Evolutionary conservation across 2,797 vertebrate genomes (phyloP).

Genomic region (Bovichtus variegatus): DNA sequence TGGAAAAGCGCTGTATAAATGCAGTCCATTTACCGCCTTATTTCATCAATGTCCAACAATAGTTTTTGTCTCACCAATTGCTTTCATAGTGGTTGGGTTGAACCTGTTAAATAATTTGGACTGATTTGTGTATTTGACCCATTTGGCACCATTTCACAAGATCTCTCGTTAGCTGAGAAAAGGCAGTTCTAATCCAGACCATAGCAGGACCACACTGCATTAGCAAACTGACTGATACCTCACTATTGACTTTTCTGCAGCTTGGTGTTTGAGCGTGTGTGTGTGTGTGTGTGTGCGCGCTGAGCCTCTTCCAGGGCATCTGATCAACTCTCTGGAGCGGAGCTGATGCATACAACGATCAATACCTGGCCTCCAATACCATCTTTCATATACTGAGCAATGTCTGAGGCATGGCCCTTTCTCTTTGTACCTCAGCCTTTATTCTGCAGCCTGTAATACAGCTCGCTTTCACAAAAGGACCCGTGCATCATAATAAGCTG

Average conservation of each 20-base stretch:
- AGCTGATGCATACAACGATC: conserved; percentile 62
- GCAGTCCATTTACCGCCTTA: no score
- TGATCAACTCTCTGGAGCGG: conserved; percentile 72
- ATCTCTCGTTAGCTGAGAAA: conserved; percentile 2
- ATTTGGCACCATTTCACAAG: conserved; percentile 3
- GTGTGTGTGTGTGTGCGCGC: background rate
- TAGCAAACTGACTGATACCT: conserved; percentile 55
- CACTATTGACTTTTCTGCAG: conserved; percentile 52
- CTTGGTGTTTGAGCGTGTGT: background rate
- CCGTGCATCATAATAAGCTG: conserved; percentile 47
- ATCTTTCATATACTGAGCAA: conserved; percentile 54
- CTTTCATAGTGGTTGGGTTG: background rate
- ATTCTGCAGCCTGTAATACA: conserved; percentile 50
- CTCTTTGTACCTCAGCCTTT: conserved; percentile 46
- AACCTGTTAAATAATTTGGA: background rate
- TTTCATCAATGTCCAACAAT: no score
- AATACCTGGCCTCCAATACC: conserved; percentile 63
- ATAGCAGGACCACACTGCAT: conserved; percentile 35
- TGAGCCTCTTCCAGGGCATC: conserved; percentile 53
- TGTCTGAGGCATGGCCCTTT: conserved; percentile 43
- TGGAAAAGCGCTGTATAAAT: no score
- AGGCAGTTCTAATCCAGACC: conserved; percentile 22
- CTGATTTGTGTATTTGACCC: background rate
- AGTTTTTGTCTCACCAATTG: background rate
- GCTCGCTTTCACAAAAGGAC: conserved; percentile 45